Evolutionary conservation across 2,888 invertebrate species (phyloP).

Genomic region (Drosophila vallismaia): DNA sequence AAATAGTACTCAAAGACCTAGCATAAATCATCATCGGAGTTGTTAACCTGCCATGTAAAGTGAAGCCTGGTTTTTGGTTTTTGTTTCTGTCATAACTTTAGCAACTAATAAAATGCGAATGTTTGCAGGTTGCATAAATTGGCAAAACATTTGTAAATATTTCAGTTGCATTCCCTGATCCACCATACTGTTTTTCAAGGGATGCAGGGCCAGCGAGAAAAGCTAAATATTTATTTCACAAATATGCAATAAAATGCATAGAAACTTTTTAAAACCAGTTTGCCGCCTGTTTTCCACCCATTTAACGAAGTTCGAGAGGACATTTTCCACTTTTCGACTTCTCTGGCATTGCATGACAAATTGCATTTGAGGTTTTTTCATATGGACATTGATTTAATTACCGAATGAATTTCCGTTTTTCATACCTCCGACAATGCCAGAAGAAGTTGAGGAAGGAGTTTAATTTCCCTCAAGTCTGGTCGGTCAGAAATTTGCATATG

Average conservation of each 20-base stretch:
- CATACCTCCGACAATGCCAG: slow-evolving; percentile 12
- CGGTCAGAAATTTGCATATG: slow-evolving; percentile 35
- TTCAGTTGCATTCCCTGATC: slow-evolving; percentile 20
- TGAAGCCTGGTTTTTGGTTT: slow-evolving; percentile 24
- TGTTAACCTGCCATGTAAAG: slow-evolving; percentile 13
- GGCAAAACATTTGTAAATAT: slow-evolving; percentile 51
- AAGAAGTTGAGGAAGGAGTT: slow-evolving; percentile 24
- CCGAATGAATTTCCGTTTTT: slow-evolving; percentile 39
- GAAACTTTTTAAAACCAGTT: slow-evolving; percentile 4
- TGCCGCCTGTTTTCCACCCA: slow-evolving; percentile 13
- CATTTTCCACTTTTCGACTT: slow-evolving; percentile 33
- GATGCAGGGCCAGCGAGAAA: slow-evolving; percentile 9
- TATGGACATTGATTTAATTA: slow-evolving; percentile 59
- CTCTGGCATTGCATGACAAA: slow-evolving; percentile 43
- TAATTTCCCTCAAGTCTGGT: slow-evolving; percentile 42
- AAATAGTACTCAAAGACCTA: slow-evolving; percentile 4
- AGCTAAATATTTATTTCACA: slow-evolving; percentile 48
- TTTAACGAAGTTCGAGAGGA: slow-evolving; percentile 6
- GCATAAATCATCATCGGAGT: slow-evolving; percentile 13
- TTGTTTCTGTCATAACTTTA: slow-evolving; percentile 10
- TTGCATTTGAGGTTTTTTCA: slow-evolving; percentile 44
- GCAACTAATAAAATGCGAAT: slow-evolving; percentile 38
- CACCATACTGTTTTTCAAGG: neutral
- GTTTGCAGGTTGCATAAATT: slow-evolving; percentile 38
- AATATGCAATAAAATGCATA: slow-evolving; percentile 48